Evolutionary conservation across 2,113 vertebrate species (phyloP).

Genomic region (Alouatta palliata): DNA sequence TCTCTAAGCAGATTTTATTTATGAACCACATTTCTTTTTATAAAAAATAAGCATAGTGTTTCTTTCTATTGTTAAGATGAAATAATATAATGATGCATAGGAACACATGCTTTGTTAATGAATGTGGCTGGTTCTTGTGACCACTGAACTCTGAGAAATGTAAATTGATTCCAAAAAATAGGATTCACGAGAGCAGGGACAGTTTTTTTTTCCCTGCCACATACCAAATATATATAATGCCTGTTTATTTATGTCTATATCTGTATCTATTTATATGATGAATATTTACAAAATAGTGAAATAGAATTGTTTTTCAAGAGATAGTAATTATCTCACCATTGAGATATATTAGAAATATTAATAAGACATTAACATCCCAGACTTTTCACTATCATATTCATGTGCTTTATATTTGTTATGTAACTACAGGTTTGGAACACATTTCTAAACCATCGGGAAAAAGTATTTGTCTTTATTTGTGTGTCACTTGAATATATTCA

Average conservation of each 20-base stretch:
- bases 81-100: neutral
- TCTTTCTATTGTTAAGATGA: neutral
- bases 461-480: slow-evolving; percentile 68
- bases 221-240: neutral
- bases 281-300: neutral
- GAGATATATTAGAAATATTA: neutral
- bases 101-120: neutral
- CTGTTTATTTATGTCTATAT: neutral
- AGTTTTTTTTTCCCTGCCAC: neutral
- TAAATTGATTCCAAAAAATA: neutral
- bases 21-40: neutral
- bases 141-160: neutral
- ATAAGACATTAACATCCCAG: neutral
- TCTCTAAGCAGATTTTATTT: neutral
- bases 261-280: neutral
- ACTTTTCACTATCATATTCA: neutral
- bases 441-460: slow-evolving; percentile 46
- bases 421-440: neutral
- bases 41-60: neutral
- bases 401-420: slow-evolving; percentile 27
- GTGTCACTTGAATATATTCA: slow-evolving; percentile 62
- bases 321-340: neutral
- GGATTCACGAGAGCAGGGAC: neutral
- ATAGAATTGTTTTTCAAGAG: neutral
- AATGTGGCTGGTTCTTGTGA: neutral